Evolutionary conservation across 1,140 invertebrate species (phyloP).

Genomic region (Caenorhabditis brenneri): DNA sequence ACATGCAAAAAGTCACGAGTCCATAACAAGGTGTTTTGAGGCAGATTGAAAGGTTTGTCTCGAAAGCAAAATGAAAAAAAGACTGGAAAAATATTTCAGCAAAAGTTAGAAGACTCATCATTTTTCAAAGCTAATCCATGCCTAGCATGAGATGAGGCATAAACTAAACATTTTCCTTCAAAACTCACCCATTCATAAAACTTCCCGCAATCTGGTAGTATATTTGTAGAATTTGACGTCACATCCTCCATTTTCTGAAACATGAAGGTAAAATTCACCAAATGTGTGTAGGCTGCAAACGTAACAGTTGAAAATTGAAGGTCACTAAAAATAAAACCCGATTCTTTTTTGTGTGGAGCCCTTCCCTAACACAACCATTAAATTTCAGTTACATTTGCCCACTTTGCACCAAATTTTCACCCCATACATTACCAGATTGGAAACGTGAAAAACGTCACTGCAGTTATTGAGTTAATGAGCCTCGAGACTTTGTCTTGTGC

Average conservation of each 20-base stretch:
- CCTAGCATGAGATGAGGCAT: no score
- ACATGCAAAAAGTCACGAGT: not conserved
- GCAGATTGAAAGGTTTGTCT: no score
- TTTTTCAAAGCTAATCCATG: no score
- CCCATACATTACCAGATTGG: slow-evolving; percentile 38
- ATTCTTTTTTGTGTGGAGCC: not conserved
- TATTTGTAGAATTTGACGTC: not conserved
- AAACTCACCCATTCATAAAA: not conserved
- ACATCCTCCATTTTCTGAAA: not conserved
- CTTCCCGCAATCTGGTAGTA: not conserved
- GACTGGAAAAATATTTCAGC: no score
- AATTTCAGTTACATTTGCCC: not conserved
- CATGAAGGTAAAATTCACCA: no score
- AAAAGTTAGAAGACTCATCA: no score
- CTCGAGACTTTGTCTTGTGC: not conserved
- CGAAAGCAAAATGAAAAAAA: no score
- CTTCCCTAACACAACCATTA: not conserved
- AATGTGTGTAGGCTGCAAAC: not conserved
- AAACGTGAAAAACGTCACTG: not conserved
- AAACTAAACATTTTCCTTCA: not conserved
- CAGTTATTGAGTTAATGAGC: slow-evolving; percentile 32
- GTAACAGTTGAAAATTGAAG: not conserved
- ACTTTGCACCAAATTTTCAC: slow-evolving; percentile 9
- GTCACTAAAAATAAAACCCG: not conserved
- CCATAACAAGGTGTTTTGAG: not conserved